Evolutionary conservation across 2,797 vertebrate species (phyloP).

Genomic region (Rhadinocentrus ornatus): DNA sequence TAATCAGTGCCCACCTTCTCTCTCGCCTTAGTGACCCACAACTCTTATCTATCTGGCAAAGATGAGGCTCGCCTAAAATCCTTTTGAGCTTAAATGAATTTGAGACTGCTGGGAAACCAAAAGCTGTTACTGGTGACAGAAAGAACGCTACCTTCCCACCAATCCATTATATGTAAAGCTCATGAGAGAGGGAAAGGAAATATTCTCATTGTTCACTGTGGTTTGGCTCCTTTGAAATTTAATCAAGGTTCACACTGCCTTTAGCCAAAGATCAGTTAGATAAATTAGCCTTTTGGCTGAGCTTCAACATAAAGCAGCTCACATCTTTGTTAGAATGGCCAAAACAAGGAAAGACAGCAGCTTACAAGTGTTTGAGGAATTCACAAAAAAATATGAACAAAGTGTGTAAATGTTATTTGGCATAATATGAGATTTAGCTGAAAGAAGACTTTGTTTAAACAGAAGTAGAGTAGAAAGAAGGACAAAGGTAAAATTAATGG

Average conservation of each 20-base stretch:
- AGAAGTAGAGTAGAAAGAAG: constrained; percentile 18
- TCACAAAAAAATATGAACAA: constrained; percentile 38
- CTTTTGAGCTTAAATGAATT: constrained; percentile 59
- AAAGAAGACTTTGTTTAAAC: constrained; percentile 54
- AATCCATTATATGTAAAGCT: constrained; percentile 52
- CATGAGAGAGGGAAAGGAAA: constrained; percentile 5
- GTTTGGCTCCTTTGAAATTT: constrained; percentile 52
- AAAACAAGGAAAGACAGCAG: constrained; percentile 43
- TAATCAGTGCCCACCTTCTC: constrained; percentile 51
- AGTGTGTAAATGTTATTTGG: constrained; percentile 48
- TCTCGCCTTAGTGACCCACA: constrained; percentile 35
- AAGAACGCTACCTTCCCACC: constrained; percentile 44
- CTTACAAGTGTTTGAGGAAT: constrained; percentile 31
- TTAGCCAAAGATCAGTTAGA: constrained; percentile 54
- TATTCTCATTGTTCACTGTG: constrained; percentile 37
- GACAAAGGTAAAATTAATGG: background rate
- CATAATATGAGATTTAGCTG: constrained; percentile 41
- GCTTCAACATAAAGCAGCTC: constrained; percentile 26
- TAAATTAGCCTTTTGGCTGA: constrained; percentile 40
- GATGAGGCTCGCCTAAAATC: constrained; percentile 39
- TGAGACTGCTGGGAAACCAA: constrained; percentile 52
- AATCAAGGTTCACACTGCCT: constrained; percentile 50
- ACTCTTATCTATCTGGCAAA: constrained; percentile 49
- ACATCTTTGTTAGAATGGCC: constrained; percentile 29
- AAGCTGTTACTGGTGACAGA: constrained; percentile 61